phyloP scores from a whole-genome alignment of 2,113 vertebrate genomes.

The Melanotaenia duboulayi region DNA sequence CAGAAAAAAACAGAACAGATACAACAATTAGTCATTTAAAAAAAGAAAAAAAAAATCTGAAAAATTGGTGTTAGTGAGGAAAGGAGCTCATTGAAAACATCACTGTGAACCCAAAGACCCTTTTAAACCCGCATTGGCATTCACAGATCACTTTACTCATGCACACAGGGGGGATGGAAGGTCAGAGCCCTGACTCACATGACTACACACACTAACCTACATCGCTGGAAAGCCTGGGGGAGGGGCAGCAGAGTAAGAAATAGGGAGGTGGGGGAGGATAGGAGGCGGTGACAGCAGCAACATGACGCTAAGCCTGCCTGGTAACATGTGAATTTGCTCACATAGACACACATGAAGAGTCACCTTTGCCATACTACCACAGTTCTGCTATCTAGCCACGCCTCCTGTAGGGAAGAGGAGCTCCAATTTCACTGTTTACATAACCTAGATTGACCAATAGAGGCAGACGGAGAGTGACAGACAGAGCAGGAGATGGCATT shows the following conservation, averaged over 20 bases:
- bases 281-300: conserved; percentile 24
- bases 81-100: conserved; percentile 28
- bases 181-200: conserved; percentile 40
- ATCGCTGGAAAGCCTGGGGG: conserved; percentile 41
- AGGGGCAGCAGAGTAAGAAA: conserved; percentile 19
- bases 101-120: conserved; percentile 27
- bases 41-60: neutral
- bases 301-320: conserved; percentile 24
- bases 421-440: conserved; percentile 68
- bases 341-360: conserved; percentile 5
- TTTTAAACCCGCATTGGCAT: conserved; percentile 28
- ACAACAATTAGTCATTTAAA: neutral
- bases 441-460: conserved; percentile 55
- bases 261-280: conserved; percentile 17
- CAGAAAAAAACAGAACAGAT: neutral
- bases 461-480: neutral
- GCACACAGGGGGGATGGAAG: conserved; percentile 16
- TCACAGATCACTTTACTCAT: conserved; percentile 22
- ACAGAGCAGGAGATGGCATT: neutral
- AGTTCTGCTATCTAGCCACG: conserved; percentile 46
- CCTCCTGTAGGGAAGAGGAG: conserved; percentile 31
- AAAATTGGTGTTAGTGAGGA: neutral
- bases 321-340: conserved; percentile 11
- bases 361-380: conserved; percentile 76
- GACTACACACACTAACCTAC: conserved; percentile 57